A percentile compares a stretch with the other conserved stretches of the same genome.
phyloP scores from a whole-genome alignment of 2,113 vertebrate species.

The Gorsachius goisagi region DNA sequence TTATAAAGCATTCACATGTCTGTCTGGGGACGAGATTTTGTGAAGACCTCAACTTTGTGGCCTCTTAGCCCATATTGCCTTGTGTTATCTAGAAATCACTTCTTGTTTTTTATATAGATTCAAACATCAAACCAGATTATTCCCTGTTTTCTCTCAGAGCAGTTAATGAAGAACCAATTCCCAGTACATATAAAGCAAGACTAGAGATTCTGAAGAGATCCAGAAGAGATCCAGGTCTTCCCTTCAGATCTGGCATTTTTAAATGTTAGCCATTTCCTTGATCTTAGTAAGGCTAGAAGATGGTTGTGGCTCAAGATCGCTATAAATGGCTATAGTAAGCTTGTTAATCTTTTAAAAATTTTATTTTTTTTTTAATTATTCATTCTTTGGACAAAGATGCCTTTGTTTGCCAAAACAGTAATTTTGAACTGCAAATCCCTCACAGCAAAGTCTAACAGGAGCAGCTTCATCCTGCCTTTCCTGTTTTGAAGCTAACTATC shows the following conservation, averaged over 20 bases:
- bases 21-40: not conserved
- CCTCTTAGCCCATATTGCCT: not conserved
- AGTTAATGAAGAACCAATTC: not conserved
- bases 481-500: not conserved
- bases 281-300: not conserved
- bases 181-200: not conserved
- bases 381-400: not conserved
- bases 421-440: not conserved
- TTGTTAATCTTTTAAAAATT: not conserved
- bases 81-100: not conserved
- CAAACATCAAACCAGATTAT: not conserved
- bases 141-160: not conserved
- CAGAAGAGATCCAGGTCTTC: not conserved
- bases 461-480: not conserved
- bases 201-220: not conserved
- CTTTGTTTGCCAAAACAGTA: not conserved
- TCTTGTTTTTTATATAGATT: not conserved
- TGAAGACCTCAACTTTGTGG: not conserved
- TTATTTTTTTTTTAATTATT: not conserved
- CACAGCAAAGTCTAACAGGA: not conserved
- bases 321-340: not conserved
- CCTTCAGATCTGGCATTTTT: not conserved
- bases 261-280: not conserved
- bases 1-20: not conserved
- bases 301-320: not conserved